phyloP scores from a whole-genome alignment of 2,888 invertebrate species.

The Gibbula magus region DNA sequence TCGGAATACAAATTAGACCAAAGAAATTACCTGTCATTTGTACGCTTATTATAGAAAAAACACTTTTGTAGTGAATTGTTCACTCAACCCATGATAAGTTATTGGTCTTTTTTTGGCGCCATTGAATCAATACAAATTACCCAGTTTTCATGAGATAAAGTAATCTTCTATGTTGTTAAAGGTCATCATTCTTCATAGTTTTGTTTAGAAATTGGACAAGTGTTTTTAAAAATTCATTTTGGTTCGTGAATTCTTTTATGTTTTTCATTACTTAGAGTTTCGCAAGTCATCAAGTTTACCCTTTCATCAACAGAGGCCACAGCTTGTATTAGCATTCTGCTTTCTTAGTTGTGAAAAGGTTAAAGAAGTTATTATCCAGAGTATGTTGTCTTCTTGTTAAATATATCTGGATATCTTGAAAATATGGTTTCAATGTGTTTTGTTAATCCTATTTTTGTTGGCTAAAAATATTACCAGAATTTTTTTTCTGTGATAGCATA shows the following conservation, averaged over 20 bases:
- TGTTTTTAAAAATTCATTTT: neutral
- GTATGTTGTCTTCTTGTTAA: no score
- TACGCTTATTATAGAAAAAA: neutral
- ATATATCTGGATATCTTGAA: no score
- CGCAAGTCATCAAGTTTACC: no score
- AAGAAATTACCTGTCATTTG: neutral
- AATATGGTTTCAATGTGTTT: no score
- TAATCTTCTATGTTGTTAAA: neutral
- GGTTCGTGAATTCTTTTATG: neutral
- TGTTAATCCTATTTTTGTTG: no score
- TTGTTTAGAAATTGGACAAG: neutral
- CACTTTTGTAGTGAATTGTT: neutral
- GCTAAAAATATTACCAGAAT: no score
- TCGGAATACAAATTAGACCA: conserved; percentile 2
- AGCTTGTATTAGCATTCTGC: no score
- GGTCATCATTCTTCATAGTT: neutral
- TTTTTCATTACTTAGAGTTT: neutral
- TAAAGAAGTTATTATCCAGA: no score
- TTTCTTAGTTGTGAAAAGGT: no score
- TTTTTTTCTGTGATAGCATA: no score
- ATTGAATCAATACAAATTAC: neutral
- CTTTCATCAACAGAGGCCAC: no score
- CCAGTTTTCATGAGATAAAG: no score
- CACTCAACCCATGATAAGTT: neutral
- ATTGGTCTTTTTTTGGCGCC: neutral